Evolutionary conservation across 2,113 vertebrate genomes (phyloP), one percentile per base, ranked within the genome.

Genomic region (Larimichthys polyactis): DNA sequence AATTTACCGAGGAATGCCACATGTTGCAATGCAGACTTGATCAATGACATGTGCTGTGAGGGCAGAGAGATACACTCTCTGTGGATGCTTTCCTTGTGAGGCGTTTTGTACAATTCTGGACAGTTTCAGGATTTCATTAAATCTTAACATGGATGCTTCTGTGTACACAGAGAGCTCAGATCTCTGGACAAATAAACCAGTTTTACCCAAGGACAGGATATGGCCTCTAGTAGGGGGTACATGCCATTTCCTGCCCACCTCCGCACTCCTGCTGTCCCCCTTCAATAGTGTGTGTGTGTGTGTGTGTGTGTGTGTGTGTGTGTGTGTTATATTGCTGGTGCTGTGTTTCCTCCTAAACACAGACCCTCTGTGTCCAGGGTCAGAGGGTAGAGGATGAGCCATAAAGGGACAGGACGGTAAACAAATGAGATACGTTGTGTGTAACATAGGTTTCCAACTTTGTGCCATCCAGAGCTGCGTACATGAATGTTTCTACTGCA

Each of bases 151-250:
- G 16, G 20, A 40, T 17, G 20, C 29, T 54, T 12, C 20, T 11
- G 15, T 3, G 14, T 57, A 62, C 57, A 87, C 63, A 66, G 65
- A 88, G 60, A 70, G 70, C 65, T 71, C 84, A 71, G 43, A 77
- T 90, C 84, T 82, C 84, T 67, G 85, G 46, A 91, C 87, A 94
- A 93, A 92, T 90, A 87, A 91, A 88, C 48, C 44, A 46, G 73
- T 84, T 88, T 54, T 72, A 84, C 73, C 80, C 86, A 90, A 86
- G 85, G 88, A 90, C 93, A 95, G 93, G 93, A 94, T 87, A 83
- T 73, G 72, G 88, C 67, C 91, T 89, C 68, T 27, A 65, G 82
- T 81, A 90, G 91, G 89, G 90, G 90, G 86, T 90, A 87, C 87
- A 88, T 36, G 67, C 86, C 74, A 78, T 93, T 92, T 94, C 93